Evolutionary conservation across 1,140 invertebrate genomes (phyloP), one percentile per base, ranked within the genome.

Genomic region (Trypoxylus dichotomus): DNA sequence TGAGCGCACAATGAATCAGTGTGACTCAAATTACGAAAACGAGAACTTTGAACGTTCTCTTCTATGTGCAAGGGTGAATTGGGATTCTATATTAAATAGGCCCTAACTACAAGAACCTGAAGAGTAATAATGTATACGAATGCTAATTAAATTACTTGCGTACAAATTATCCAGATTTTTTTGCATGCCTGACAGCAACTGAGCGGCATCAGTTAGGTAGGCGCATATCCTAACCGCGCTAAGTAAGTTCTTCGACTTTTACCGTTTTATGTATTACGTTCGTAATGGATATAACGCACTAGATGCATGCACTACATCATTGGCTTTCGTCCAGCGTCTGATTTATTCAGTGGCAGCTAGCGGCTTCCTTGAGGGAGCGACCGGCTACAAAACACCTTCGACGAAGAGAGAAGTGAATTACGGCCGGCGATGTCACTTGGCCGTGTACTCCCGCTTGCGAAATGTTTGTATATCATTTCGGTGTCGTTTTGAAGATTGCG

Each of bases 401-500:
- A 19, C 11, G 43, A 13, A 63, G 77, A 54, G 68, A 71, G 72
- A 29, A 43, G 77, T 82, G 81, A 82, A 77, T 78, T 82, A 82
- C 81, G 78, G 76, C 74, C 63, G 60, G 21, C 74, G 72, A 73
- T 82, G 81, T 82, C 80, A 82, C 78, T 80, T 81, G 80, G 80
- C 80, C 81, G 77, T 82, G 80, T 82, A 80, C 76, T 71, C 32
- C 74, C 75, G 77, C 80, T 82, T 82, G 80, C 80, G 80, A 82
- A 82, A 82, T 79, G 81, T 82, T 82, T 82, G 80, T 82, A 82
- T 82, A 81, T 80, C 78, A 82, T 81, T 79, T 81, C 79, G 72
- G 79, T 82, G 81, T 82, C 79, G 77, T 77, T 80, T 81, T 81
- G 75, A 76, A 80, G 78, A 81, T 81, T 81, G 79, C 78, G 76